phyloP scores from a whole-genome alignment of 1,140 invertebrate genomes.

The Atopsyche davidsoni region DNA sequence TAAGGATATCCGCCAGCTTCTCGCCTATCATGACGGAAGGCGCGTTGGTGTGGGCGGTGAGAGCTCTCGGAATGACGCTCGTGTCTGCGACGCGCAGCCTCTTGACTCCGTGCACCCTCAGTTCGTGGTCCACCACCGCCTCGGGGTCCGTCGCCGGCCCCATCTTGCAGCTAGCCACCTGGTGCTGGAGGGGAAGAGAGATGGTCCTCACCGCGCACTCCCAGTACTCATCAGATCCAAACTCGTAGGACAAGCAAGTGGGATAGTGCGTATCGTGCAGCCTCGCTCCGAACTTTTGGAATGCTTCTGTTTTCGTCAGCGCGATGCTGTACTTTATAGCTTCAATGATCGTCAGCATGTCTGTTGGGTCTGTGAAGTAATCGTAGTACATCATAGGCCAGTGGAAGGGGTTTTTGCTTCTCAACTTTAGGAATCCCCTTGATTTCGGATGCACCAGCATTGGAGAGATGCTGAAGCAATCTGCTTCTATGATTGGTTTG shows the following conservation, averaged over 20 bases:
- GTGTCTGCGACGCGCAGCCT: constrained; percentile 40
- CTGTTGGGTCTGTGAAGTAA: constrained; percentile 29
- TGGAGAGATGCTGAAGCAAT: constrained; percentile 36
- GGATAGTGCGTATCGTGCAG: constrained; percentile 41
- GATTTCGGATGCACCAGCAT: constrained; percentile 61
- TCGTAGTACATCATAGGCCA: constrained; percentile 56
- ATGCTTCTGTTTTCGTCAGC: constrained; percentile 31
- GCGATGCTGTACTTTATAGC: constrained; percentile 34
- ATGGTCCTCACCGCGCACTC: constrained; percentile 40
- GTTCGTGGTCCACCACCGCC: constrained; percentile 53
- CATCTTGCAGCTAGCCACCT: constrained; percentile 57
- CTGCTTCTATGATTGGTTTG: constrained; percentile 40
- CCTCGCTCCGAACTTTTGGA: constrained; percentile 35
- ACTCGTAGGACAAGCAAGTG: constrained; percentile 40
- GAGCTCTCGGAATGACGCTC: constrained; percentile 37
- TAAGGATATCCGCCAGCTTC: constrained; percentile 49
- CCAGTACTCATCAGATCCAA: constrained; percentile 49
- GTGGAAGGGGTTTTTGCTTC: constrained; percentile 64
- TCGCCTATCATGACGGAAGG: constrained; percentile 50
- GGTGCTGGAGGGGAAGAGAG: constrained; percentile 47
- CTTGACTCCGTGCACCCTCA: constrained; percentile 45
- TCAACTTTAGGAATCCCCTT: constrained; percentile 59
- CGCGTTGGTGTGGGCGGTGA: constrained; percentile 38
- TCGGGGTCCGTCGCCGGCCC: constrained; percentile 45
- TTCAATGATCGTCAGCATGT: constrained; percentile 38